A percentile compares a stretch with the other conserved stretches of the same genome.
Conservation (phyloP, 2,888 invertebrate genomes). For the Iselma pallidipennis region DNA sequence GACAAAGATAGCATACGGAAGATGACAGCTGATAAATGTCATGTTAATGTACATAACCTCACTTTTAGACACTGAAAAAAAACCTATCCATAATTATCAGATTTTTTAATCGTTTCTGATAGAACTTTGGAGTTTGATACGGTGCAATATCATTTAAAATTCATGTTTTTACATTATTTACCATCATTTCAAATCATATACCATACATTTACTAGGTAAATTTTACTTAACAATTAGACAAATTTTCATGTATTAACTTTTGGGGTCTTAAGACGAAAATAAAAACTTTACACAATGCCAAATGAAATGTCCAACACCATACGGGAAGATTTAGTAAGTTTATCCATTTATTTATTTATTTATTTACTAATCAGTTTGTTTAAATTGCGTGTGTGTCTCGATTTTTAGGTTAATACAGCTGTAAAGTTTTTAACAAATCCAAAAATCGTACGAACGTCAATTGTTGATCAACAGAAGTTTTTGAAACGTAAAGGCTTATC, state of each 20-base stretch:
- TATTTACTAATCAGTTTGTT: slow-evolving; percentile 21
- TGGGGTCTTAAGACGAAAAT: not conserved
- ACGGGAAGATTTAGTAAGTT: slow-evolving; percentile 35
- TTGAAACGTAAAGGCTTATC: slow-evolving; percentile 77
- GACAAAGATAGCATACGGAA: too few species aligned
- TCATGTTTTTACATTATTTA: not conserved
- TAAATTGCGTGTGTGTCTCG: too few species aligned
- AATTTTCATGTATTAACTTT: not conserved
- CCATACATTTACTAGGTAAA: not conserved
- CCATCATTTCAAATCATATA: not conserved
- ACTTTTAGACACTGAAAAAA: not conserved
- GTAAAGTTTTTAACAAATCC: slow-evolving; percentile 85
- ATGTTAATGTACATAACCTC: not conserved
- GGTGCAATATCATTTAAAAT: slow-evolving; percentile 1
- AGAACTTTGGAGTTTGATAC: not conserved
- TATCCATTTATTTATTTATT: slow-evolving; percentile 2
- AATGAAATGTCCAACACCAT: slow-evolving; percentile 12
- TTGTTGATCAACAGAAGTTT: slow-evolving; percentile 79
- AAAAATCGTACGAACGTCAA: slow-evolving; percentile 76
- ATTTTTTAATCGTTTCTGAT: not conserved
- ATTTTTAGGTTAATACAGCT: slow-evolving; percentile 78
- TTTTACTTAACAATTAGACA: not conserved
- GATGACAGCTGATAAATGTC: too few species aligned
- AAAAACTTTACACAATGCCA: not conserved
- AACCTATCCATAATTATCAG: not conserved